These are phyloP conservation scores for Xyrauchen texanus DNA, from an alignment of 2,113 vertebrate species.

Conservation along the genomic window DNA sequence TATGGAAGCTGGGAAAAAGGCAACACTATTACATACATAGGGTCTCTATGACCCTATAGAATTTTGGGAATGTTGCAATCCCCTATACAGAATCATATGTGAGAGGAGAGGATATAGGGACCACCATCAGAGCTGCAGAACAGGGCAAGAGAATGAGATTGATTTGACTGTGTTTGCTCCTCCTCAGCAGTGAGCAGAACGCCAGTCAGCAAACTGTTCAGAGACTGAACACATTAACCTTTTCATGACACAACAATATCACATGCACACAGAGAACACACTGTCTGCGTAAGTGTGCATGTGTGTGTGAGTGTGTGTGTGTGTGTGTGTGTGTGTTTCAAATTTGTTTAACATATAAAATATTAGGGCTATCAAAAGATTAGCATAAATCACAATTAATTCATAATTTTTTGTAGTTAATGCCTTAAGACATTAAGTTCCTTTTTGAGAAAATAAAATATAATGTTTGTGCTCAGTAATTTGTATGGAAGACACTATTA, in stretches of 20 bases:
- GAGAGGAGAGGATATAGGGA: conserved; percentile 18
- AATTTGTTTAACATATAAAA: too few relatives aligned
- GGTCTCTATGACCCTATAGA: too few relatives aligned
- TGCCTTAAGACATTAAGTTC: too few relatives aligned
- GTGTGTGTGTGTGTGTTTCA: neutral
- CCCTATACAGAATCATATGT: neutral
- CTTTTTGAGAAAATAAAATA: too few relatives aligned
- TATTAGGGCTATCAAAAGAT: too few relatives aligned
- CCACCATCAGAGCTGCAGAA: neutral
- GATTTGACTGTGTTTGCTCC: conserved; percentile 35
- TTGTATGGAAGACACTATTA: too few relatives aligned
- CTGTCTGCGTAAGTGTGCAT: conserved; percentile 18
- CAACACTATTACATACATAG: neutral
- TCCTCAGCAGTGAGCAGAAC: conserved; percentile 47
- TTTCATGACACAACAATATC: conserved; percentile 34
- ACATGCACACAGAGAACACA: conserved; percentile 6
- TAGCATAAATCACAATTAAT: too few relatives aligned
- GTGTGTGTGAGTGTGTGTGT: neutral
- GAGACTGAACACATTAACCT: conserved; percentile 49
- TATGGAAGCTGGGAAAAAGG: too few relatives aligned
- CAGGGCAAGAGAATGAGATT: conserved; percentile 1
- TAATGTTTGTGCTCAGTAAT: too few relatives aligned
- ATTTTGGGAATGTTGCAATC: neutral
- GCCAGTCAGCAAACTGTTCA: conserved; percentile 43
- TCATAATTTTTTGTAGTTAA: too few relatives aligned